Percentiles rank a stretch among this genome's conserved stretches.
Evolutionary conservation across 2,888 invertebrate species (phyloP).

Genomic region (Argyresthia goedartella): DNA sequence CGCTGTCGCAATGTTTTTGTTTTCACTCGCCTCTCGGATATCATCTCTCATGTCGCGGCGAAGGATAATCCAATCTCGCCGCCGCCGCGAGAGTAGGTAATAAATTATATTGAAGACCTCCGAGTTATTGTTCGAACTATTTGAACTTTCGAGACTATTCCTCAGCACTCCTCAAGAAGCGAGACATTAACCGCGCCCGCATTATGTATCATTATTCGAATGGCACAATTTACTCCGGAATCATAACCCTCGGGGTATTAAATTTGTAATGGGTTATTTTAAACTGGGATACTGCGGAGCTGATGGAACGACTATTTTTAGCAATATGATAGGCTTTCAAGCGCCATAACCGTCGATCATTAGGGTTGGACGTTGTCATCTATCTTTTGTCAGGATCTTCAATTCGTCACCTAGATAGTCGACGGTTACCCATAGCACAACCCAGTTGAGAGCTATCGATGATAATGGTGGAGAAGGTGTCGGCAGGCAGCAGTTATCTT

Average conservation of each 20-base stretch:
- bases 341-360: neutral
- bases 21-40: slow-evolving; percentile 52
- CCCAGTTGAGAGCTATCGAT: slow-evolving; percentile 1
- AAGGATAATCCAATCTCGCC: too few relatives aligned
- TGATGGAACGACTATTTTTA: too few relatives aligned
- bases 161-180: slow-evolving; percentile 19
- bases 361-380: neutral
- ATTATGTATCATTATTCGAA: slow-evolving; percentile 65
- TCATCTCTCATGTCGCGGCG: slow-evolving; percentile 36
- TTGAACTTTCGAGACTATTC: neutral
- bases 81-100: too few relatives aligned
- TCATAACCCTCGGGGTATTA: slow-evolving; percentile 49
- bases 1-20: slow-evolving; percentile 46
- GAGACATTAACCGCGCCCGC: slow-evolving; percentile 42
- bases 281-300: too few relatives aligned
- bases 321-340: too few relatives aligned
- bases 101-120: neutral
- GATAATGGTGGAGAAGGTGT: slow-evolving; percentile 2
- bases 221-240: slow-evolving; percentile 58
- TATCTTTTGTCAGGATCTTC: too few relatives aligned
- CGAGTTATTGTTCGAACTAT: neutral
- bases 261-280: slow-evolving; percentile 54
- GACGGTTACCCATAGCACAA: neutral
- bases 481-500: slow-evolving; percentile 18
- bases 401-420: neutral